A percentile compares a stretch with the other conserved stretches of the same genome.
Evolutionary conservation across 1,140 invertebrate genomes (phyloP).

Genomic region (Drosophila kikkawai): DNA sequence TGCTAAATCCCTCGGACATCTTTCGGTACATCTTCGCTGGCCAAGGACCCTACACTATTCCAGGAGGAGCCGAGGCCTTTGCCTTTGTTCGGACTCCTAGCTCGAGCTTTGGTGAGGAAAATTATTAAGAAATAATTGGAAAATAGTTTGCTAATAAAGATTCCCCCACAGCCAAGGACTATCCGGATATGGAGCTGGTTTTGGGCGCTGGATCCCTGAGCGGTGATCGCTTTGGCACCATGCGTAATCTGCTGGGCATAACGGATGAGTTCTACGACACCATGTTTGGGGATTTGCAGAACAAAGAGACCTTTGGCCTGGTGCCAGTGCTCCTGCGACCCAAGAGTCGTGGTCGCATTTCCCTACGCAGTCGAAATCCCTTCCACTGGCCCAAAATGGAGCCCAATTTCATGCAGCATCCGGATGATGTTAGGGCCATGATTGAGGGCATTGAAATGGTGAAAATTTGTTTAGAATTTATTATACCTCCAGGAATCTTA

Average conservation of each 20-base stretch:
- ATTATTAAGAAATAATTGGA: not conserved
- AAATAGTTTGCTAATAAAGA: not conserved
- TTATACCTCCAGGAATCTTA: not conserved
- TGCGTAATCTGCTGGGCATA: constrained; percentile 88
- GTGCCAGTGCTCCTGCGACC: constrained; percentile 91
- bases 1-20: constrained; percentile 86
- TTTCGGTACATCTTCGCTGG: constrained; percentile 87
- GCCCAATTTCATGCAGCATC: constrained; percentile 91
- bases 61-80: constrained; percentile 90
- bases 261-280: constrained; percentile 87
- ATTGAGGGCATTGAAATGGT: constrained; percentile 91
- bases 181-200: constrained; percentile 92
- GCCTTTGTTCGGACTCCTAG: constrained; percentile 89
- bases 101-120: constrained; percentile 59
- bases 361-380: constrained; percentile 89
- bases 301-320: constrained; percentile 87
- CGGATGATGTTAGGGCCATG: constrained; percentile 89
- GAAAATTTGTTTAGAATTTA: constrained; percentile 43
- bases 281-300: constrained; percentile 86
- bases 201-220: constrained; percentile 90
- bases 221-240: constrained; percentile 89
- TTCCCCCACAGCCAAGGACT: constrained; percentile 60
- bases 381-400: constrained; percentile 90
- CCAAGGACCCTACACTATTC: constrained; percentile 89
- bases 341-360: constrained; percentile 90